Conservation (phyloP, 2,888 invertebrate genomes). For the Cheilosia pagana region DNA sequence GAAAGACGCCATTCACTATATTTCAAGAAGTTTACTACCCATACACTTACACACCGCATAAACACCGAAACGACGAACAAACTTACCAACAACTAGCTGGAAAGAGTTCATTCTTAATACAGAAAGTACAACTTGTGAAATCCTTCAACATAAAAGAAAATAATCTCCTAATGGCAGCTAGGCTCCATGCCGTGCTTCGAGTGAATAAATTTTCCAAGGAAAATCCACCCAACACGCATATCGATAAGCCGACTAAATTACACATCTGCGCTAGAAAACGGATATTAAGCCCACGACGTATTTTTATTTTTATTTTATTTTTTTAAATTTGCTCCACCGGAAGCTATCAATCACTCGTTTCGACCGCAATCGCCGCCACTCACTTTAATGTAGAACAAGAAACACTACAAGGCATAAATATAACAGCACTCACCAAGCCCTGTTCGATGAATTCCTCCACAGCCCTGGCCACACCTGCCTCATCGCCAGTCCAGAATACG, state of each 20-base stretch:
- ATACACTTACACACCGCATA: too few relatives aligned
- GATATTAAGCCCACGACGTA: constrained; percentile 1
- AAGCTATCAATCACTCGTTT: constrained; percentile 56
- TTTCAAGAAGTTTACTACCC: too few relatives aligned
- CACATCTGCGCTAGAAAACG: constrained; percentile 5
- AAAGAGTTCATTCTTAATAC: not conserved
- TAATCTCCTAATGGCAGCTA: not conserved
- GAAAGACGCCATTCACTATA: too few relatives aligned
- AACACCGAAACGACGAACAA: too few relatives aligned
- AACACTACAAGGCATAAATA: not conserved
- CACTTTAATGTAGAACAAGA: constrained; percentile 3
- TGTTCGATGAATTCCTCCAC: constrained; percentile 91
- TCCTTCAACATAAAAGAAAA: not conserved
- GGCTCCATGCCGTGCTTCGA: constrained; percentile 32
- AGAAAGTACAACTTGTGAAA: not conserved
- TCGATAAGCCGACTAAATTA: constrained; percentile 28
- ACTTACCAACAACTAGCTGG: not conserved
- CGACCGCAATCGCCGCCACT: not conserved
- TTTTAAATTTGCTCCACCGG: constrained; percentile 11
- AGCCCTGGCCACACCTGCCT: constrained; percentile 90
- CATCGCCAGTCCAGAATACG: constrained; percentile 92
- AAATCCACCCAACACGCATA: constrained; percentile 42
- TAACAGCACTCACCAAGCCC: constrained; percentile 86
- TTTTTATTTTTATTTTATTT: not conserved
- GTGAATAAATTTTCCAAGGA: constrained; percentile 37